A percentile compares a stretch with the other conserved stretches of the same genome.
Evolutionary conservation across 2,797 vertebrate species (phyloP).

Genomic region (Eulemur mongoz): DNA sequence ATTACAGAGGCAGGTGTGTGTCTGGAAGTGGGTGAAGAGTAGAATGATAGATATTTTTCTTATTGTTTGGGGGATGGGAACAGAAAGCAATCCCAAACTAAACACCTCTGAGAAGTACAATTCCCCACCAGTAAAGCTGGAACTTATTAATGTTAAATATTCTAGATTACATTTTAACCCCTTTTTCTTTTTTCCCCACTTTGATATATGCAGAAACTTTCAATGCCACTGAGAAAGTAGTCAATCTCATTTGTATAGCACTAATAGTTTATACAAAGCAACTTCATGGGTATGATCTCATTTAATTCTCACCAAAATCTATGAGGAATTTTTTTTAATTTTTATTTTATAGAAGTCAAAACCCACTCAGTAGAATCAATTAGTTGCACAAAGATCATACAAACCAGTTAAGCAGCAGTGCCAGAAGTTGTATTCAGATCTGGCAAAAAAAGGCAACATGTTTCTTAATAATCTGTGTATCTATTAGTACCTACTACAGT

Average conservation of each 20-base stretch:
- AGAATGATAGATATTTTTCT: constrained; percentile 31
- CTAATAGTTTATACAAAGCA: neutral
- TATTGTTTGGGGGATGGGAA: neutral
- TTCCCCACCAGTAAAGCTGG: neutral
- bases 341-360: constrained; percentile 38
- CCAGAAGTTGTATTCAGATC: neutral
- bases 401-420: neutral
- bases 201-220: neutral
- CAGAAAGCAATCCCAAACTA: constrained; percentile 3
- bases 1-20: constrained; percentile 42
- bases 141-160: constrained; percentile 26
- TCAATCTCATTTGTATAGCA: neutral
- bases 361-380: neutral
- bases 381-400: neutral
- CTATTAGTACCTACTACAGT: neutral
- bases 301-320: constrained; percentile 1
- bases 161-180: neutral
- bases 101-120: neutral
- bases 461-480: neutral
- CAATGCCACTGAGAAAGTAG: neutral
- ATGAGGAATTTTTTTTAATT: neutral
- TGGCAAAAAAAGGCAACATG: neutral
- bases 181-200: neutral
- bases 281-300: neutral
- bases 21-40: neutral